Percentiles rank a stretch among this genome's conserved stretches.
Evolutionary conservation across 2,888 invertebrate species (phyloP).

Genomic region (Cotesia congregata): DNA sequence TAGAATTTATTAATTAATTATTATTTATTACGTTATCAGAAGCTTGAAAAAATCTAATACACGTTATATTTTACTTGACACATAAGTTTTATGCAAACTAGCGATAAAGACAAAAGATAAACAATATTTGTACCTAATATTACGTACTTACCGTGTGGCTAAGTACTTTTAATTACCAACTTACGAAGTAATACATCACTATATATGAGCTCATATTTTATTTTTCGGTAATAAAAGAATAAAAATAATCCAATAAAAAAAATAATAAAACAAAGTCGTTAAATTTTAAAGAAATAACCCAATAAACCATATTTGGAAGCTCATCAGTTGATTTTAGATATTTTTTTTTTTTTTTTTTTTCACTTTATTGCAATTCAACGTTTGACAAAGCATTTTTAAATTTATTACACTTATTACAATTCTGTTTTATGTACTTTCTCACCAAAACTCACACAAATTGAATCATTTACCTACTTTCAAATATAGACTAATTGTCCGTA

Average conservation of each 20-base stretch:
- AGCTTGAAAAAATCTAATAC: not conserved
- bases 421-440: not conserved
- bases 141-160: slow-evolving; percentile 28
- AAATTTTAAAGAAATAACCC: slow-evolving; percentile 32
- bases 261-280: slow-evolving; percentile 32
- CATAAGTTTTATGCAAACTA: not conserved
- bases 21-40: not conserved
- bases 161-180: slow-evolving; percentile 5
- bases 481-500: not conserved
- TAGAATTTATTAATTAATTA: not conserved
- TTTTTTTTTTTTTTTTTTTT: slow-evolving; percentile 29
- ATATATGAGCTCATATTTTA: slow-evolving; percentile 53
- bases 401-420: slow-evolving; percentile 10
- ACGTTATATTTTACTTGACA: not conserved
- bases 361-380: slow-evolving; percentile 21
- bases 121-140: slow-evolving; percentile 26
- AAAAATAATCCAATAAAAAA: slow-evolving; percentile 30
- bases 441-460: not conserved
- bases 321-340: not conserved
- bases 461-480: not conserved
- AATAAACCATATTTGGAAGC: slow-evolving; percentile 34
- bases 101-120: slow-evolving; percentile 18
- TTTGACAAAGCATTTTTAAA: slow-evolving; percentile 28
- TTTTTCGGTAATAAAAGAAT: slow-evolving; percentile 53
- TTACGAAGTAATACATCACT: slow-evolving; percentile 49